Evolutionary conservation across 1,140 invertebrate species (phyloP).

Genomic region (Pachypeltis micranthus): DNA sequence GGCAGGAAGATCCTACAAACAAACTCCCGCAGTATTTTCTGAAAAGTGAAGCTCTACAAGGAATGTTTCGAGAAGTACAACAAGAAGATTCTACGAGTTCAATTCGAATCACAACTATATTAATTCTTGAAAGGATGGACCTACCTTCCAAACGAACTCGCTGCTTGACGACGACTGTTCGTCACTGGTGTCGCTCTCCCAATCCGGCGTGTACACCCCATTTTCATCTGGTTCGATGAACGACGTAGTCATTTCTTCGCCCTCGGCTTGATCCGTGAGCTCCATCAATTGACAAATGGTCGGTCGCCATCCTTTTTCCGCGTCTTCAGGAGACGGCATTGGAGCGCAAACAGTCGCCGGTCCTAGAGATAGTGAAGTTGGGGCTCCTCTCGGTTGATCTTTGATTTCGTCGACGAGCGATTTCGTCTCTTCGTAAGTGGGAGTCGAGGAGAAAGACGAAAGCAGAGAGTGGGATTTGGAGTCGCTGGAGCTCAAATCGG

Average conservation of each 20-base stretch:
- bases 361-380: not conserved
- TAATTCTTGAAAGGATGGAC: too few relatives aligned
- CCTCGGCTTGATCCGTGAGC: slow-evolving; percentile 22
- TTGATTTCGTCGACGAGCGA: not conserved
- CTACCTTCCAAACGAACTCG: slow-evolving; percentile 65
- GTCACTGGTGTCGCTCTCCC: slow-evolving; percentile 33
- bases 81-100: not conserved
- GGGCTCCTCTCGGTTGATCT: not conserved
- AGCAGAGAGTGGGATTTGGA: slow-evolving; percentile 14
- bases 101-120: slow-evolving; percentile 5
- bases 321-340: slow-evolving; percentile 30
- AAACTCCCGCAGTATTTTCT: slow-evolving; percentile 23
- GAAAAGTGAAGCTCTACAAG: slow-evolving; percentile 12
- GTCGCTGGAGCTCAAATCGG: slow-evolving; percentile 20
- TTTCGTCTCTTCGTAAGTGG: slow-evolving; percentile 19
- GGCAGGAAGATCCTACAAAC: too few relatives aligned
- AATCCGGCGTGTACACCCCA: slow-evolving; percentile 32
- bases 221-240: slow-evolving; percentile 28
- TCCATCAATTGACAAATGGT: slow-evolving; percentile 24
- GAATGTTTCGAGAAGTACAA: slow-evolving; percentile 1
- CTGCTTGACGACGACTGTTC: slow-evolving; percentile 49
- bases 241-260: slow-evolving; percentile 29
- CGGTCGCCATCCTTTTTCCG: slow-evolving; percentile 24
- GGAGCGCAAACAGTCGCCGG: slow-evolving; percentile 19
- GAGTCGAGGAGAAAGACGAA: slow-evolving; percentile 24